Evolutionary conservation across 64 coral and sea anemone genomes (phyloP).

Genomic region (Stichodactyla mertensii): DNA sequence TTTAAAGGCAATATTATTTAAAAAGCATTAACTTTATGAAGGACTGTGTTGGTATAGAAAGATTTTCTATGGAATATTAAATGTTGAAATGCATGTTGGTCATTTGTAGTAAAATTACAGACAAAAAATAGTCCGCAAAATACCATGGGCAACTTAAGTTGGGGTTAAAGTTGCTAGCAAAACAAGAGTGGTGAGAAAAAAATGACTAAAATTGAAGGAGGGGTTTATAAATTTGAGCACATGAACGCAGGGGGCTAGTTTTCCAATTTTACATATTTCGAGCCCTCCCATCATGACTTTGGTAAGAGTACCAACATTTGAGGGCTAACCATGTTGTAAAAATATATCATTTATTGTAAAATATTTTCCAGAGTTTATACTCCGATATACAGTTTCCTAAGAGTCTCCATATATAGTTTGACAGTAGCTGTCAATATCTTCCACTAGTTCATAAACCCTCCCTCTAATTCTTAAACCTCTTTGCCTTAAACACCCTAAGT

Average conservation of each 20-base stretch:
- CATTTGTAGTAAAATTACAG: not conserved
- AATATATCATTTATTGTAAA: not conserved
- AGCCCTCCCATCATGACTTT: too few relatives aligned
- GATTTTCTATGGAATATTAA: slow-evolving; percentile 1
- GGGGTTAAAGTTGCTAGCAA: too few relatives aligned
- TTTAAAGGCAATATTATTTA: not conserved
- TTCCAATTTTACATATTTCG: too few relatives aligned
- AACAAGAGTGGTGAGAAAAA: too few relatives aligned
- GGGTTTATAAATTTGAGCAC: too few relatives aligned
- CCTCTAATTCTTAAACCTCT: slow-evolving; percentile 70
- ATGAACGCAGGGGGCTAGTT: too few relatives aligned
- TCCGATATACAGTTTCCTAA: not conserved
- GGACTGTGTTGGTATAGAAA: not conserved
- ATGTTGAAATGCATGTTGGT: not conserved
- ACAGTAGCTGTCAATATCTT: slow-evolving; percentile 73
- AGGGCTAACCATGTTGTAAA: too few relatives aligned
- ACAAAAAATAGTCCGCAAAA: not conserved
- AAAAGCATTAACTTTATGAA: not conserved
- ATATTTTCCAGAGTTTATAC: not conserved
- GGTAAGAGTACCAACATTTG: too few relatives aligned
- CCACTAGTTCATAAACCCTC: slow-evolving; percentile 58
- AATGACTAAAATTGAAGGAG: too few relatives aligned
- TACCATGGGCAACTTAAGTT: too few relatives aligned
- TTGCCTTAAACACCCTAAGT: slow-evolving; percentile 21
- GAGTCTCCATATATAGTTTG: slow-evolving; percentile 8